A percentile compares a stretch with the other conserved stretches of the same genome.
Conservation (phyloP, 2,797 vertebrate genomes). For the Margarornis squamiger region DNA sequence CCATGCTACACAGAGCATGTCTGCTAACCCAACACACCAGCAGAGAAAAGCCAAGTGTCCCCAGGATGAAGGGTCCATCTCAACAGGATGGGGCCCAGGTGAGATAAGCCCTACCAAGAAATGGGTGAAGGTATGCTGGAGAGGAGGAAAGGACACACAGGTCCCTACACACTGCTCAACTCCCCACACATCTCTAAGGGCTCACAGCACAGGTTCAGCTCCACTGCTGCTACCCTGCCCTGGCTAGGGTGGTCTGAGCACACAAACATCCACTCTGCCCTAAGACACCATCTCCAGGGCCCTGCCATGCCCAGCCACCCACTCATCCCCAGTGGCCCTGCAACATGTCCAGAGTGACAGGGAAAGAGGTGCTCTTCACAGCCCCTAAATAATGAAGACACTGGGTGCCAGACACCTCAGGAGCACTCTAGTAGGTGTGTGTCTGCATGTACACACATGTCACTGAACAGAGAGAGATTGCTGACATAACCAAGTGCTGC, state of each 20-base stretch:
- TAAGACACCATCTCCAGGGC: neutral
- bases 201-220: neutral
- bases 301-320: neutral
- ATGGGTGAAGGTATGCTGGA: neutral
- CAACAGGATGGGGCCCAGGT: neutral
- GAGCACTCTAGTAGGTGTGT: rapidly evolving
- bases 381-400: neutral
- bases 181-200: neutral
- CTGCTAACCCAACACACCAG: rapidly evolving
- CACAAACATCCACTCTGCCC: neutral
- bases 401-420: neutral
- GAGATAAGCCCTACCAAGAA: neutral
- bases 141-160: neutral
- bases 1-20: rapidly evolving
- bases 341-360: rapidly evolving
- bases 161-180: neutral
- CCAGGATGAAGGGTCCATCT: neutral
- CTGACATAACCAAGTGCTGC: neutral
- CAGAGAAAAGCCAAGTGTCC: neutral
- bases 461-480: neutral
- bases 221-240: neutral
- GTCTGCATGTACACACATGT: neutral
- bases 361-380: neutral
- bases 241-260: neutral
- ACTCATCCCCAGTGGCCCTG: neutral